Base-by-base conservation (phyloP, 2,797 vertebrate genomes). In the Xenopus petersii region DNA sequence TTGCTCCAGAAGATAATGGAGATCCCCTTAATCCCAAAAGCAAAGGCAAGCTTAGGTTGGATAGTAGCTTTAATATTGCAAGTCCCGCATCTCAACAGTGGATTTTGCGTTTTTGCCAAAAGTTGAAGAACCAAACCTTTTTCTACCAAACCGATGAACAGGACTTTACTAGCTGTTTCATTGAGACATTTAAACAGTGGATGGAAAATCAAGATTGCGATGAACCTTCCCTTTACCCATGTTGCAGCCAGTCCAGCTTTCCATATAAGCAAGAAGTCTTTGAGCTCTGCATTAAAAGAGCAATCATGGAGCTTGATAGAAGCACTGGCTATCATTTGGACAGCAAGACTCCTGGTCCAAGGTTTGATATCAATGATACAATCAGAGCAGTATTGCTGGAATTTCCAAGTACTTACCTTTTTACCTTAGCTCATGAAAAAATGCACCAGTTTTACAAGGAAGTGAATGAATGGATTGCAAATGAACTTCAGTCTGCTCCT, bases 171-270 rank as follows among this genome's bases (percentile, higher is more conserved):
- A 99, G 98, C 89, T 99, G 98, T 88, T 99, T 99, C 87, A 98
- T 99, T 0, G 97, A 99, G 87, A 98, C 98, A 0, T 99, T 99
- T 86, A 98, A 98, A 80, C 97, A 98, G 88, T 99, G 98, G 98
- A 99, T 99, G 98, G 98, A 99, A 79, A 99, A 97, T 86, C 96
- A 96, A 84, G 97, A 99, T 87, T 99, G 97, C 0, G 96, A 97
- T 2, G 97, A 99, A 74, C 94, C 95, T 0, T 90, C 94, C 0
- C 92, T 97, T 55, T 97, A 96, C 83, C 97, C 97, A 0, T 99
- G 97, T 89, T 99, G 98, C 89, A 96, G 96, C 82, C 96, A 96
- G 86, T 98, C 95, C 83, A 94, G 92, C 73, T 99, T 99, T 86
- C 98, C 98, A 0, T 99, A 99, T 83, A 95, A 94, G 79, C 94